A percentile compares a stretch with the other conserved stretches of the same genome.
Conservation (phyloP, 2,113 vertebrate genomes). For the Sylvilagus bachmani region DNA sequence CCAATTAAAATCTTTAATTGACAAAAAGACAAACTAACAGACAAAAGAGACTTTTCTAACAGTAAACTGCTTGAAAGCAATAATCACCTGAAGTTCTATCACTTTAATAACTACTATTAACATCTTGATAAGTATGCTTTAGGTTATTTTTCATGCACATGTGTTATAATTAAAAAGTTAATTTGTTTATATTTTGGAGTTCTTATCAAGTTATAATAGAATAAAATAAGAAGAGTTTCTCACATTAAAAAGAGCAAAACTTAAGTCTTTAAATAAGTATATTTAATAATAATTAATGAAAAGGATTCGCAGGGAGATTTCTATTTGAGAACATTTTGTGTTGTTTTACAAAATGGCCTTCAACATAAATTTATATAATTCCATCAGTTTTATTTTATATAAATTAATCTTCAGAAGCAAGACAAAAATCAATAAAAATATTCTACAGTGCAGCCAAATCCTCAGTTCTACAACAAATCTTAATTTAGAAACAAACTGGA, state of each 20-base stretch:
- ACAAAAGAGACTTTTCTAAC: no score
- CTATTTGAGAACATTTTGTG: background rate
- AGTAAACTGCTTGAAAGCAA: conserved; percentile 11
- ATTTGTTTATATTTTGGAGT: background rate
- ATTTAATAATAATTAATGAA: conserved; percentile 30
- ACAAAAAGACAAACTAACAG: no score
- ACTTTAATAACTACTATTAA: background rate
- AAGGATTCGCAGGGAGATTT: background rate
- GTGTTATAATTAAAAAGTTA: conserved; percentile 10
- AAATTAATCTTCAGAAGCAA: conserved; percentile 18
- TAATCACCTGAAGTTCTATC: background rate
- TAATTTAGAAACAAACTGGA: background rate
- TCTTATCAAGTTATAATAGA: background rate
- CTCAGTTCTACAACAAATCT: conserved; percentile 13
- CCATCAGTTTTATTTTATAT: background rate
- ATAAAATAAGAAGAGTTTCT: background rate
- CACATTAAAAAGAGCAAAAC: background rate
- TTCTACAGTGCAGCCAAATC: conserved; percentile 2
- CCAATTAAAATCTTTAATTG: no score
- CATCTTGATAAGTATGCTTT: background rate
- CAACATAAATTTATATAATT: background rate
- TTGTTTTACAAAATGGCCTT: background rate
- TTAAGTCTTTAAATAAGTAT: background rate
- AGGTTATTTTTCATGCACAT: background rate
- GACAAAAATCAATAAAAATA: background rate